These are phyloP conservation scores for Petrocephalus microphthalmus DNA, from an alignment of 2,113 vertebrate genomes.

Conservation along the genomic window DNA sequence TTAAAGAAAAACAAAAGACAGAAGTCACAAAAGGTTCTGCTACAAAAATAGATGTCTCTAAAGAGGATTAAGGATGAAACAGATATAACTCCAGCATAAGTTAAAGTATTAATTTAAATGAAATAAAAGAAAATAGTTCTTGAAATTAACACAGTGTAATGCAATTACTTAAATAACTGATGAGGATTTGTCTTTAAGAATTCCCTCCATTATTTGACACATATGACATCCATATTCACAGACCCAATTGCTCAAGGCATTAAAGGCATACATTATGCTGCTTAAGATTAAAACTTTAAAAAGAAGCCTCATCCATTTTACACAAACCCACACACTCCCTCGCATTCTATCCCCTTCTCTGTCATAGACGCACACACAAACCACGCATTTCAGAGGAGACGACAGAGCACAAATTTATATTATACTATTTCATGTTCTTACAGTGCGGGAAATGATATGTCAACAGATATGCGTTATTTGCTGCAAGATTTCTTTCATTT, in stretches of 20 bases:
- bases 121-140: background rate
- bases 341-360: background rate
- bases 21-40: background rate
- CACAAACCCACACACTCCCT: background rate
- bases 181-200: background rate
- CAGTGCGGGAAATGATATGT: conserved; percentile 32
- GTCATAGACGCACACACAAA: background rate
- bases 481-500: conserved; percentile 40
- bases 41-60: background rate
- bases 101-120: background rate
- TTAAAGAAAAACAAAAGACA: conserved; percentile 4
- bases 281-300: background rate
- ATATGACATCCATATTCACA: background rate
- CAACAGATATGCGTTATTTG: conserved; percentile 48
- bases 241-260: background rate
- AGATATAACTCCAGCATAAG: background rate
- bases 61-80: background rate
- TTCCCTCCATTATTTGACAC: background rate
- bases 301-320: background rate
- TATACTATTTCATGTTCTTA: conserved; percentile 29
- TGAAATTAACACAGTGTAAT: background rate
- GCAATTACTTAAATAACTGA: background rate
- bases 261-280: background rate
- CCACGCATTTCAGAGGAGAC: background rate
- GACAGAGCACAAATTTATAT: conserved; percentile 12